Evolutionary conservation across 2,888 invertebrate species (phyloP), one percentile per base, ranked within the genome.

Genomic region (Brachypterus glaber): DNA sequence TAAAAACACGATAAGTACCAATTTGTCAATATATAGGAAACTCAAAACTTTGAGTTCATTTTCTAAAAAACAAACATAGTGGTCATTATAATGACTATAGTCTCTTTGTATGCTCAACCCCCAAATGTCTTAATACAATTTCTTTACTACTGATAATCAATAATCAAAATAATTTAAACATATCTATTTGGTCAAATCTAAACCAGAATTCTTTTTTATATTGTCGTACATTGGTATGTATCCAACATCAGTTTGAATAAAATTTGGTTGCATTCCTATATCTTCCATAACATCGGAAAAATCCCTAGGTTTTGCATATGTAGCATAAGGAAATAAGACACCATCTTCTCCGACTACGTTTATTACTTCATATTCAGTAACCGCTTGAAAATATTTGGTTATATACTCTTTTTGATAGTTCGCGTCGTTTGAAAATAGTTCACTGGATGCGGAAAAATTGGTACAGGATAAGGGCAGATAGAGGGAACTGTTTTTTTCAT

Each of bases 331-430:
- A 38, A 58, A 58, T 40, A 46, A 49, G 3, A 45, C 39, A 4
- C 55, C 57, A 40, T 57, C 54, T 32, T 50, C 52, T 11, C 51
- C 53, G 14, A 47, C 49, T 3, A 58, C 45, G 40, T 54, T 53
- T 33, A 54, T 46, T 4, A 55, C 44, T 5, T 50, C 48, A 39
- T 54, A 56, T 30, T 54, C 51, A 3, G 55, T 51, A 35, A 53
- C 45, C 17, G 46, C 47, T 24, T 55, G 47, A 33, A 58, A 58
- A 39, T 58, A 57, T 30, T 58, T 54, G 12, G 47, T 40, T 14
- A 58, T 55, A 34, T 56, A 58, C 24, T 55, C 51, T 31, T 47
- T 50, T 33, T 57, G 55, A 35, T 56, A 57, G 4, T 54, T 47
- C 4, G 45, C 38, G 31, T 54, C 53, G 37, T 54, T 53, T 13